A percentile compares a stretch with the other conserved stretches of the same genome.
Conservation (phyloP, 1,140 invertebrate species). For the Agrypnia vestita region DNA sequence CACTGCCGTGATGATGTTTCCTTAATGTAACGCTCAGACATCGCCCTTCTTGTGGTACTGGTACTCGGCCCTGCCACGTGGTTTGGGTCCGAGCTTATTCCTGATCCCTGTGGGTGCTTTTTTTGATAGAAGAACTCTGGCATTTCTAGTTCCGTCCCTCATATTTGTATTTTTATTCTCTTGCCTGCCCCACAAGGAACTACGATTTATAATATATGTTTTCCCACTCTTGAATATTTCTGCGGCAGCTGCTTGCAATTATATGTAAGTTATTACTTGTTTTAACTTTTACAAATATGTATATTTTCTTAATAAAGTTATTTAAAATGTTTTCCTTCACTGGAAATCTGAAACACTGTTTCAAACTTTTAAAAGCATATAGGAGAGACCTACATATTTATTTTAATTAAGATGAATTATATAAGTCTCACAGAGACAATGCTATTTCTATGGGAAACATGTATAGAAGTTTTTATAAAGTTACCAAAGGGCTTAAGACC, state of each 20-base stretch:
- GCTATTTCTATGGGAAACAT: no score
- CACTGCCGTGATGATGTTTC: not conserved
- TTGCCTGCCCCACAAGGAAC: slow-evolving; percentile 97
- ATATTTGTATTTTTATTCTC: slow-evolving; percentile 94
- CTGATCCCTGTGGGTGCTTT: slow-evolving; percentile 88
- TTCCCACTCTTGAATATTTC: slow-evolving; percentile 95
- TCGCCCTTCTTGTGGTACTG: slow-evolving; percentile 99
- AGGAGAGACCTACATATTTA: no score
- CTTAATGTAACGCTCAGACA: slow-evolving; percentile 77
- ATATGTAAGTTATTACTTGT: slow-evolving; percentile 82
- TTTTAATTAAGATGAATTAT: no score
- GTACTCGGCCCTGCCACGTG: slow-evolving; percentile 95
- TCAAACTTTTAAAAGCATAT: no score
- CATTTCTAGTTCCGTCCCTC: slow-evolving; percentile 82
- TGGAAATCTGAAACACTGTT: no score
- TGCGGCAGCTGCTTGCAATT: slow-evolving; percentile 89
- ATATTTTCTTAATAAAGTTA: not conserved
- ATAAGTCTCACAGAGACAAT: no score
- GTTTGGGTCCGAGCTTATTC: slow-evolving; percentile 85
- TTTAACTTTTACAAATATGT: not conserved
- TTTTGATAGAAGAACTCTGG: slow-evolving; percentile 80
- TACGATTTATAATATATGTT: slow-evolving; percentile 98
- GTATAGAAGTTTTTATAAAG: no score
- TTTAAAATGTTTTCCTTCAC: not conserved
- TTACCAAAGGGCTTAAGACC: no score